These are phyloP conservation scores for Acropora yongei DNA, from an alignment of 64 coral and sea anemone genomes.

Conservation along the genomic window DNA sequence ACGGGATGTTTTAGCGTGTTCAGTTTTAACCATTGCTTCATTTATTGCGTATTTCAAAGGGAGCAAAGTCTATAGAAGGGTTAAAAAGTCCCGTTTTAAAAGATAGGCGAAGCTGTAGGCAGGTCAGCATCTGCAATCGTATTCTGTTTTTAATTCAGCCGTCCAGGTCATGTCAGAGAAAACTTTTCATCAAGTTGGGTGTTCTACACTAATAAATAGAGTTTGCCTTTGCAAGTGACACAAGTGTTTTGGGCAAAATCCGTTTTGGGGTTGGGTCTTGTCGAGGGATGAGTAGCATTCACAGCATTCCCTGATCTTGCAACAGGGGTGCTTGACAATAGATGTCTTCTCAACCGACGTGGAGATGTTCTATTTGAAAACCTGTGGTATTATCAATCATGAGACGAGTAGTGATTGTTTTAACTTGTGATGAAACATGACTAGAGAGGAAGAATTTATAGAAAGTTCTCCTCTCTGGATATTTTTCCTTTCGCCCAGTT, in stretches of 20 bases:
- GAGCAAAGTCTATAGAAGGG: conserved; percentile 25
- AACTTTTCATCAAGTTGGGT: not conserved
- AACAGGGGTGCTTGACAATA: not conserved
- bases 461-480: no score
- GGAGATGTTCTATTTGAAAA: not conserved
- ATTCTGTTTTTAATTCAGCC: not conserved
- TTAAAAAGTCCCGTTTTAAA: not conserved
- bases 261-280: conserved; percentile 25
- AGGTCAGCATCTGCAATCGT: not conserved
- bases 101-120: not conserved
- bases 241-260: not conserved
- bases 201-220: not conserved
- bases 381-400: not conserved
- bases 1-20: conserved; percentile 4
- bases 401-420: no score
- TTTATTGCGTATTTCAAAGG: not conserved
- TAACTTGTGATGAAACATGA: not conserved
- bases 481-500: not conserved
- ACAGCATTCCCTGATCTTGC: not conserved
- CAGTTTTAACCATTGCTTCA: not conserved
- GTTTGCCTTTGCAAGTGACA: not conserved
- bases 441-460: not conserved
- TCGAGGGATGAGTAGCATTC: not conserved
- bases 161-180: not conserved
- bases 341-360: not conserved